Base-by-base conservation (phyloP, 2,113 vertebrate genomes). In the Nematolebias whitei region DNA sequence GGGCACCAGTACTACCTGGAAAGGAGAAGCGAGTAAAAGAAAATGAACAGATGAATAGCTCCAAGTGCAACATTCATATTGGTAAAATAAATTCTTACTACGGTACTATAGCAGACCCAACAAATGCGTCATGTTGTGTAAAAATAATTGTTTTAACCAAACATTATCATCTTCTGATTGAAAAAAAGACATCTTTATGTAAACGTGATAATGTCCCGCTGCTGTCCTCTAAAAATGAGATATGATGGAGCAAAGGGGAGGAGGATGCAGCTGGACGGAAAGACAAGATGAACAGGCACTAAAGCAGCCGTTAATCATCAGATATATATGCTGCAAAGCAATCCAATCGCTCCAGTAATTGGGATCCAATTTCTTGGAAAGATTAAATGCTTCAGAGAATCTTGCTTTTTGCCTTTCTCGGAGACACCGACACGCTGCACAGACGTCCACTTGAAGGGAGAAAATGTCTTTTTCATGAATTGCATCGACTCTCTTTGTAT, bases 401-500 rank as follows among this genome's bases (percentile, higher is more conserved):
- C 23, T 47, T 59, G 18, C 41, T 64, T 55, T 49, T 22, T 38
- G 32, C 32, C 61, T 59, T n/a, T 47, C 43, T 54, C 48, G 38
- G 10, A 62, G 20, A 52, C 45, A 47, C 7, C 43, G 49, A 24
- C 75, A 51, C 29, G 18, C 26, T 14, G 32, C 19, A 58, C 19
- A 66, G 23, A 1, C 20, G 12, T 54, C 53, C 22, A 43, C 20
- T 44, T 23, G 40, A 47, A 55, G 43, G 20, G 40, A 13, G 23
- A 12, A 32, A 26, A 29, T 41, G 20, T 65, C 22, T 66, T n/a
- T 58, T 61, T 61, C 73, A 75, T 80, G 59, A 70, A 74, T 70
- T 68, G 60, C 60, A 67, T 70, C 19, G 69, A 1, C 45, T 76
- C 23, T 66, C 32, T 71, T 77, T 75, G 50, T 64, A 59, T 85